Base-by-base conservation (phyloP, 2,113 vertebrate genomes). In the Uria lomvia region DNA sequence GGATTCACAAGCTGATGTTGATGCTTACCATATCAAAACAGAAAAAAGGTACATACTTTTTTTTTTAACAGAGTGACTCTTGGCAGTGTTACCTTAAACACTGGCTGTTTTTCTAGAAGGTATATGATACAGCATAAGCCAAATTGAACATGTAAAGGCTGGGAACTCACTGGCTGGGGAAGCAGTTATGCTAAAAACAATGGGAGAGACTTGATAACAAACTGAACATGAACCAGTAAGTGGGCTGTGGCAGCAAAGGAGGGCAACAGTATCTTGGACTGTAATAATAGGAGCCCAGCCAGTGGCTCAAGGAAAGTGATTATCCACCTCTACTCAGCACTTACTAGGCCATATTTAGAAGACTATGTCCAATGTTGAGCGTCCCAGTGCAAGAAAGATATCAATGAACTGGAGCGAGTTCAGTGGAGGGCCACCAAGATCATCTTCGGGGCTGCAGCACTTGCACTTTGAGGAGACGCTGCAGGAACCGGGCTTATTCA, bases 401-500 rank as follows among this genome's bases (percentile, higher is more conserved):
- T 22, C 47, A 59, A 4, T 38, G 73, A 77, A 18, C 29, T 30
- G n/a, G 20, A 50, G 17, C 0, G 0, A 74, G 55, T 50, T 68
- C 15, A 38, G 18, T 4, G 2, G 19, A 53, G 36, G 27, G 17
- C 19, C 12, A 20, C n/a, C 4, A 2, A 12, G 1, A 0, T 60
- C 1, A 0, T 40, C 32, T 56, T 40, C 0, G 0, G 32, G 38
- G 13, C 32, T 67, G 36, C n/a, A 76, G 34, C 34, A 26, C 12
- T 38, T 62, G 73, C 9, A 1, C 29, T 85, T 68, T 55, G 49
- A 65, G 14, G 12, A 6, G 40, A 43, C 36, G 30, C 60, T 88
- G 38, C 15, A 21, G 77, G 40, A 72, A 32, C 0, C 0, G 4
- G 50, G 17, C 15, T 47, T 45, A 12, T 58, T 74, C 42, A 38